Evolutionary conservation across 2,113 vertebrate genomes (phyloP).

Genomic region (Gallinago undulata): DNA sequence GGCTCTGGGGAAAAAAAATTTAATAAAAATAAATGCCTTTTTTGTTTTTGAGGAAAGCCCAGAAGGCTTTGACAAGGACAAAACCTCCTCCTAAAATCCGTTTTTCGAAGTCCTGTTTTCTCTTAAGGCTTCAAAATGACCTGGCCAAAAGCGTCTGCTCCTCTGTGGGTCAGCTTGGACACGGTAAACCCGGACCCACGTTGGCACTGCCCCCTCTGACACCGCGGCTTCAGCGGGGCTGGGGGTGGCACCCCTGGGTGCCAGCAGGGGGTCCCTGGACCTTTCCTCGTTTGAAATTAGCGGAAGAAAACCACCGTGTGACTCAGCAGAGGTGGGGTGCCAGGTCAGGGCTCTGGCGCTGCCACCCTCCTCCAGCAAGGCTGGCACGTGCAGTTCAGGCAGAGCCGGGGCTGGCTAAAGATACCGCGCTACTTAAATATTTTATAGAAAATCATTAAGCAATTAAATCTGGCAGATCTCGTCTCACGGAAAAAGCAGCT

Average conservation of each 20-base stretch:
- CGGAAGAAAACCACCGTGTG: background rate
- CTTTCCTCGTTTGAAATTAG: background rate
- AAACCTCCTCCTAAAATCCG: background rate
- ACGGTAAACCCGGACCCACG: accelerated
- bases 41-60: slow-evolving; percentile 49
- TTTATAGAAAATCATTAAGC: slow-evolving; percentile 33
- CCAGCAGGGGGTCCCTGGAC: background rate
- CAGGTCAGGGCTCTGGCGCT: background rate
- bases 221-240: accelerated
- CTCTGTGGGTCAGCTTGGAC: accelerated
- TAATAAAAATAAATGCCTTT: background rate
- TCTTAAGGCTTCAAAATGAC: background rate
- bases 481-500: background rate
- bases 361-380: background rate
- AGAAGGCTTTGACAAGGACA: background rate
- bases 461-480: slow-evolving; percentile 3
- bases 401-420: background rate
- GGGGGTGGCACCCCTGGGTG: background rate
- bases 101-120: background rate
- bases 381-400: background rate
- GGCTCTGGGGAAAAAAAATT: background rate
- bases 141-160: background rate
- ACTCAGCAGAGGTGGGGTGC: background rate
- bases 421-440: background rate
- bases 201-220: background rate